phyloP scores from a whole-genome alignment of 92 coral and sea anemone species.

The Parazoanthus swiftii region DNA sequence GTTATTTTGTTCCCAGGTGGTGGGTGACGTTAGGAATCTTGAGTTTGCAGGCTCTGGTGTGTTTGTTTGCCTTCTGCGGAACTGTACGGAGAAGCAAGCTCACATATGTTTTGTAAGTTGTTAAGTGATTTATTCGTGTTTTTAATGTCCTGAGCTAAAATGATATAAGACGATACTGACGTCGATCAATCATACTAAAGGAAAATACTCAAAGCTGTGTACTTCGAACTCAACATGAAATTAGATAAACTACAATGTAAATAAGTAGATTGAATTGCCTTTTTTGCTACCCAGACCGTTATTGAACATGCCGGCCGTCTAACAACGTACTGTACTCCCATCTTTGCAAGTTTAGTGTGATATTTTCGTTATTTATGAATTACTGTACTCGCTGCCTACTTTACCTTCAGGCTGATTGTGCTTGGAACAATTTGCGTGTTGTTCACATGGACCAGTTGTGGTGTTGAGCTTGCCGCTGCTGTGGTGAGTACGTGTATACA shows the following conservation, averaged over 20 bases:
- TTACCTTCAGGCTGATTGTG: conserved; percentile 41
- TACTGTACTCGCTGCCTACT: neutral
- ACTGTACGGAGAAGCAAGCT: conserved; percentile 63
- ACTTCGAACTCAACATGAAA: too few species aligned
- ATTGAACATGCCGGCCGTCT: too few species aligned
- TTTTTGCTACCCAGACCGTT: too few species aligned
- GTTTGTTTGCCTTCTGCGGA: conserved; percentile 54
- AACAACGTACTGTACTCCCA: neutral
- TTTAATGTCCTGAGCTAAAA: neutral
- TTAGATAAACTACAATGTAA: too few species aligned
- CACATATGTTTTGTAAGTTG: conserved; percentile 70
- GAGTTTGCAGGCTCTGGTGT: conserved; percentile 51
- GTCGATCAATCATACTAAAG: too few species aligned
- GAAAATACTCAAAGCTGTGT: too few species aligned
- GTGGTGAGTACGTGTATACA: conserved; percentile 52
- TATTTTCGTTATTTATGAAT: too few species aligned
- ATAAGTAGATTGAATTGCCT: too few species aligned
- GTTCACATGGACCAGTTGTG: conserved; percentile 56
- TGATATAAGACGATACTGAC: neutral
- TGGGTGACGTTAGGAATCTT: conserved; percentile 68
- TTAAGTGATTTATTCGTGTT: neutral
- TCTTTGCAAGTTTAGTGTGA: neutral
- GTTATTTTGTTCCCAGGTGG: conserved; percentile 49
- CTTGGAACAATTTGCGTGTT: conserved; percentile 54
- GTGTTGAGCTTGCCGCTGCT: conserved; percentile 66